phyloP scores from a whole-genome alignment of 1,140 invertebrate genomes.

The Rhopalosiphum maidis region DNA sequence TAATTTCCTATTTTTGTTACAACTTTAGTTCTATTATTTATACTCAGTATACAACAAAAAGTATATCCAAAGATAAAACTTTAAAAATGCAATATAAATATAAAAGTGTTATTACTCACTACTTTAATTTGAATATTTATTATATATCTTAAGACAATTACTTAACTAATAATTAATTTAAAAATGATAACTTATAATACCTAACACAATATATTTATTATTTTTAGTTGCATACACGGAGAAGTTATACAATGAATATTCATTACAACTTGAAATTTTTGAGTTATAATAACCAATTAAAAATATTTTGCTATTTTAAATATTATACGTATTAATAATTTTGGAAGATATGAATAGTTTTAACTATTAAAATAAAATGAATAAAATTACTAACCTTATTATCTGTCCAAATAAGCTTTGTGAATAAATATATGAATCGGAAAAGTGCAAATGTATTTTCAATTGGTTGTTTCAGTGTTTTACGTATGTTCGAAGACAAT shows the following conservation, averaged over 20 bases:
- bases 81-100: background rate
- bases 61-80: background rate
- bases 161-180: background rate
- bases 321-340: background rate
- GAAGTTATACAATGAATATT: background rate
- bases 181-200: no score
- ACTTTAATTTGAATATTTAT: background rate
- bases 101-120: background rate
- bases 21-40: background rate
- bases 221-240: background rate
- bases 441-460: background rate
- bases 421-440: background rate
- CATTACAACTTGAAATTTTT: background rate
- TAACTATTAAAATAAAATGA: background rate
- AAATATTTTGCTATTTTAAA: background rate
- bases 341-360: background rate
- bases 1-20: background rate
- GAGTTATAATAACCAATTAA: background rate
- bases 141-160: background rate
- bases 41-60: background rate
- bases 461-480: background rate
- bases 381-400: constrained; percentile 20
- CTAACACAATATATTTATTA: background rate
- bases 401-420: background rate
- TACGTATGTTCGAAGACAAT: background rate